Percentiles rank a stretch among this genome's conserved stretches.
Evolutionary conservation across 2,113 vertebrate species (phyloP).

Genomic region (Genyomyrus donnyi): DNA sequence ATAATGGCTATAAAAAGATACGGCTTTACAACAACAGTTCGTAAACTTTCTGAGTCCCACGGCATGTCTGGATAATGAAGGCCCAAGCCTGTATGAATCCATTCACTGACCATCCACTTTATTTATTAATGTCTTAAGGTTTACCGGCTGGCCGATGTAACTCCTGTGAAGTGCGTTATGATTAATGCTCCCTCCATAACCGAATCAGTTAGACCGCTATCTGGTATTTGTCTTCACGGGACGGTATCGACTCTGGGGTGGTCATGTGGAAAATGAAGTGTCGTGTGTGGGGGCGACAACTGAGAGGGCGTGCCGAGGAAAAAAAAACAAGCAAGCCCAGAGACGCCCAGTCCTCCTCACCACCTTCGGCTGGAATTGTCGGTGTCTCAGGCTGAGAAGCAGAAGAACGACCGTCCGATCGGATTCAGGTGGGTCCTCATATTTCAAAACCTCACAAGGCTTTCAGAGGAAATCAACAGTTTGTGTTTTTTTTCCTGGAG

Average conservation of each 20-base stretch:
- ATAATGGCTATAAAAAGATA: neutral
- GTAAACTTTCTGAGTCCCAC: neutral
- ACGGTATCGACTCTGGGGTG: constrained; percentile 63
- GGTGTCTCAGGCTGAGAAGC: constrained; percentile 28
- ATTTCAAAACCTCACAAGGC: neutral
- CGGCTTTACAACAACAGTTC: neutral
- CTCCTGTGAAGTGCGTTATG: constrained; percentile 32
- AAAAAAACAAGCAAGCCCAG: neutral
- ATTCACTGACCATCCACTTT: constrained; percentile 54
- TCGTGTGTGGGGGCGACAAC: constrained; percentile 50
- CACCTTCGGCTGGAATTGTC: neutral
- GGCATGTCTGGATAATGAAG: constrained; percentile 33
- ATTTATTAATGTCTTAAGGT: constrained; percentile 57
- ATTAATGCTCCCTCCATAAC: constrained; percentile 57
- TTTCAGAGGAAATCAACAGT: neutral
- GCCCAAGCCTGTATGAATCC: constrained; percentile 39
- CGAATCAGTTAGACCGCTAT: constrained; percentile 59
- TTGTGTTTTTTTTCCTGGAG: constrained; percentile 39
- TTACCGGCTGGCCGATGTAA: constrained; percentile 37
- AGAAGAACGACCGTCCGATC: constrained; percentile 35
- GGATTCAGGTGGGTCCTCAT: neutral
- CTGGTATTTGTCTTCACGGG: constrained; percentile 67
- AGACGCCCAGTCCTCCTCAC: neutral
- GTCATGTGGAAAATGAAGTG: constrained; percentile 72
- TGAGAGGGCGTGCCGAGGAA: constrained; percentile 29